Base-by-base conservation (phyloP, 2,888 invertebrate species). In the Microdon myrmicae region DNA sequence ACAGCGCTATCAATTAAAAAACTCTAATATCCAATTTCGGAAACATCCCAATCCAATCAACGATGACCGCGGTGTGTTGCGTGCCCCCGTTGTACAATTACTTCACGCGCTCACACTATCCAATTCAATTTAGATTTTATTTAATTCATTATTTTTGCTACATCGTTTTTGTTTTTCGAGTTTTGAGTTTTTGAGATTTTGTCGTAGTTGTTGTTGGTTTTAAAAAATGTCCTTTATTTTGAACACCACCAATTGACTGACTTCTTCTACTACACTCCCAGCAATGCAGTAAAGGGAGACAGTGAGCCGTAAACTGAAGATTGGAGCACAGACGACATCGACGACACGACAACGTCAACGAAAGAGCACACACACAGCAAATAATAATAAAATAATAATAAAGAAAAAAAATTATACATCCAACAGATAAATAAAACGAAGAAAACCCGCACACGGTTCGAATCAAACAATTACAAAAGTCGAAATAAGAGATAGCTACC, bases 401-500 rank as follows among this genome's bases (percentile, higher is more conserved):
- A 51, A 28, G 43, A 19, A 28, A 16, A 35, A 38, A 25, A 29
- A 20, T 8, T 19, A 35, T 9, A 31, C 3, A 12, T 13, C 23
- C 4, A 28, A 37, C 8, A 49, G 34, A 45, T 35, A 38, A 44
- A 48, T 43, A 43, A 54, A 47, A 43, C 41, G 17, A 64, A 64
- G 56, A 53, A 58, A 64, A 43, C 56, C 51, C 47, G 58, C 56
- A 64, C 64, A 58, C 51, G 47, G 58, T 53, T 64, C 38, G 64
- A 64, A 58, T 64, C 64, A 58, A 64, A 64, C 56, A 64, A 64
- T 64, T 56, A 64, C 56, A 58, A 64, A 58, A 64, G 47, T 47
- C 58, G 41, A 64, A 64, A 64, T 58, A 64, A 58, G 58, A 58
- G 56, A 56, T 25, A 38, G 23, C 41, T 20, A 35, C 34, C 20